These are phyloP conservation scores for Clitarchus hookeri DNA, from an alignment of 2,888 invertebrate genomes.

Conservation along the genomic window DNA sequence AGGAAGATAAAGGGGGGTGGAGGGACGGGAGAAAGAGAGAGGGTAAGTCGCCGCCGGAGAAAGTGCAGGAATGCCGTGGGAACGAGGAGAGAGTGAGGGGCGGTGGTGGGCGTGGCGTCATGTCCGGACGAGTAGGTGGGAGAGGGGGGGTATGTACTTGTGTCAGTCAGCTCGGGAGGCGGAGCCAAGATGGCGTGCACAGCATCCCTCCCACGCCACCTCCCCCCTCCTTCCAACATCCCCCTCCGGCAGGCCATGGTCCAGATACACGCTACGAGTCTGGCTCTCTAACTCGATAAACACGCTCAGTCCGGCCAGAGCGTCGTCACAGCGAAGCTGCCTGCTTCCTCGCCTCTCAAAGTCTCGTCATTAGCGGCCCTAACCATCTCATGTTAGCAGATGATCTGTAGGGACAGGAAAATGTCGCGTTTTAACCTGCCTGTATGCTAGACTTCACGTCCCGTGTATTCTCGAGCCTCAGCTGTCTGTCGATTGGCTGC, in stretches of 20 bases:
- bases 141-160: slow-evolving; percentile 22
- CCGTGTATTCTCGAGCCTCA: too few species aligned
- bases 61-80: too few species aligned
- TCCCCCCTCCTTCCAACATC: neutral
- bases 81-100: slow-evolving; percentile 28
- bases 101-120: slow-evolving; percentile 17
- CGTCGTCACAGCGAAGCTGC: too few species aligned
- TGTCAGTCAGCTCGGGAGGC: slow-evolving; percentile 34
- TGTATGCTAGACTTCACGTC: too few species aligned
- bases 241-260: neutral
- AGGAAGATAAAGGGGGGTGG: too few species aligned
- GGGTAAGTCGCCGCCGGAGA: neutral
- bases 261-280: neutral
- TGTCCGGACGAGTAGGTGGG: slow-evolving; percentile 5
- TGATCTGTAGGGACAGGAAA: too few species aligned
- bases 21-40: neutral
- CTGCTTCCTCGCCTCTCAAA: too few species aligned
- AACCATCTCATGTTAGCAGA: too few species aligned
- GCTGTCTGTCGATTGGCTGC: too few species aligned
- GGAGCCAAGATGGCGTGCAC: slow-evolving; percentile 41
- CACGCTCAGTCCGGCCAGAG: neutral
- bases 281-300: neutral
- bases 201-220: slow-evolving; percentile 33
- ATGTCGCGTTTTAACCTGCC: too few species aligned
- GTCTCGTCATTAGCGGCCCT: too few species aligned